Conservation (phyloP, 2,888 invertebrate genomes). For the Amphimallon solstitiale region DNA sequence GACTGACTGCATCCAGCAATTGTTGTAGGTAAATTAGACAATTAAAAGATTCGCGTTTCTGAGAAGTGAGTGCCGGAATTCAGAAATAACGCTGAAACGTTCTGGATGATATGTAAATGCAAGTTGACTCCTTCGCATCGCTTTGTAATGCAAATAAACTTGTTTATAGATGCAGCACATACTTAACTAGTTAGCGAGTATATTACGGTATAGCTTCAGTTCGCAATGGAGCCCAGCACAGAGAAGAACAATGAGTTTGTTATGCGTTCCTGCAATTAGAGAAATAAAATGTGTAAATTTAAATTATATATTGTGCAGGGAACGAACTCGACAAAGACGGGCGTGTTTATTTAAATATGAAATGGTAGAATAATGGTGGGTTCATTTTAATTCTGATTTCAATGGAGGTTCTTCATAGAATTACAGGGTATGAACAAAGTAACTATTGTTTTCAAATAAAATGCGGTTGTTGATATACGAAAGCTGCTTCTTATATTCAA, state of each 20-base stretch:
- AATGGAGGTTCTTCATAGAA: too few species aligned
- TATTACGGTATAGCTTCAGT: constrained; percentile 14
- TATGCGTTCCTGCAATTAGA: constrained; percentile 18
- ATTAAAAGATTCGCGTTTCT: constrained; percentile 27
- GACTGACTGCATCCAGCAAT: too few species aligned
- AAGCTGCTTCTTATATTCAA: too few species aligned
- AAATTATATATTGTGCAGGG: background rate
- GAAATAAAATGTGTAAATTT: constrained; percentile 12
- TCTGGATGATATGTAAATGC: constrained; percentile 44
- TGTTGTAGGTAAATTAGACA: constrained; percentile 9
- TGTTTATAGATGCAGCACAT: constrained; percentile 41
- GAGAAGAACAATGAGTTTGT: constrained; percentile 3
- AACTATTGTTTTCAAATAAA: too few species aligned
- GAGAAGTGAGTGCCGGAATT: background rate
- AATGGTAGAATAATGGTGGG: background rate
- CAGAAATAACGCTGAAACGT: constrained; percentile 27
- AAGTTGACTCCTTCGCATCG: constrained; percentile 35
- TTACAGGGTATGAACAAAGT: too few species aligned
- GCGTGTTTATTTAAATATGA: constrained; percentile 1
- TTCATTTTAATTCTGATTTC: too few species aligned
- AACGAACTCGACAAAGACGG: background rate
- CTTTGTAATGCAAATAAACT: constrained; percentile 44
- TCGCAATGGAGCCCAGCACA: background rate
- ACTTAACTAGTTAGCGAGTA: constrained; percentile 31
- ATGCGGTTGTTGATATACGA: too few species aligned